A percentile compares a stretch with the other conserved stretches of the same genome.
These are phyloP conservation scores for Pentalonia nigronervosa DNA, from an alignment of 1,140 invertebrate genomes.

Conservation along the genomic window DNA sequence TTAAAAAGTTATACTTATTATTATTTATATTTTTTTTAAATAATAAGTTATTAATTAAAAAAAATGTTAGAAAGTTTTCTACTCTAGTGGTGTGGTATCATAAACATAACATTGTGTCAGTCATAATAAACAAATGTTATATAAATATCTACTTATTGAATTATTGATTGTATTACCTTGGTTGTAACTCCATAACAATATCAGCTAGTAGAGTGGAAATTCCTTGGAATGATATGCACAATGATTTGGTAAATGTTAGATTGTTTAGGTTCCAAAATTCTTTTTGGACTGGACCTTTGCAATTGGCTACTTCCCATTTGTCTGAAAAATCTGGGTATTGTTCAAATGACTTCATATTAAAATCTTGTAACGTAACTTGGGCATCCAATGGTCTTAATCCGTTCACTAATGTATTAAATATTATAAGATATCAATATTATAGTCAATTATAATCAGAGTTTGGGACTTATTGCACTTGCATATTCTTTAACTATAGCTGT, in stretches of 20 bases:
- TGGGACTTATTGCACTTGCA: no score
- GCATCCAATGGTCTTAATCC: conserved; percentile 71
- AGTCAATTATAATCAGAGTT: not conserved
- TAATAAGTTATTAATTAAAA: not conserved
- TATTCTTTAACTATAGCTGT: no score
- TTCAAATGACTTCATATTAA: conserved; percentile 70
- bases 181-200: conserved; percentile 65
- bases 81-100: not conserved
- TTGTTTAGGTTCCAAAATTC: conserved; percentile 65
- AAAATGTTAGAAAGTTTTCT: not conserved
- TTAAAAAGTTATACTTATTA: not conserved
- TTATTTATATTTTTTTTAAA: not conserved
- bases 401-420: conserved; percentile 62
- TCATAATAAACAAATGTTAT: not conserved
- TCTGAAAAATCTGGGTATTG: conserved; percentile 73
- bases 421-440: not conserved
- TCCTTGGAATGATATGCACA: conserved; percentile 88
- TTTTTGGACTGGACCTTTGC: conserved; percentile 64
- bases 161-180: conserved; percentile 61
- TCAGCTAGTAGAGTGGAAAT: conserved; percentile 72
- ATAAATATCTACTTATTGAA: not conserved
- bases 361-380: conserved; percentile 86
- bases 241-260: conserved; percentile 63
- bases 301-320: conserved; percentile 76
- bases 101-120: not conserved